phyloP scores from a whole-genome alignment of 2,888 invertebrate species.

The Drosophila macrospina region DNA sequence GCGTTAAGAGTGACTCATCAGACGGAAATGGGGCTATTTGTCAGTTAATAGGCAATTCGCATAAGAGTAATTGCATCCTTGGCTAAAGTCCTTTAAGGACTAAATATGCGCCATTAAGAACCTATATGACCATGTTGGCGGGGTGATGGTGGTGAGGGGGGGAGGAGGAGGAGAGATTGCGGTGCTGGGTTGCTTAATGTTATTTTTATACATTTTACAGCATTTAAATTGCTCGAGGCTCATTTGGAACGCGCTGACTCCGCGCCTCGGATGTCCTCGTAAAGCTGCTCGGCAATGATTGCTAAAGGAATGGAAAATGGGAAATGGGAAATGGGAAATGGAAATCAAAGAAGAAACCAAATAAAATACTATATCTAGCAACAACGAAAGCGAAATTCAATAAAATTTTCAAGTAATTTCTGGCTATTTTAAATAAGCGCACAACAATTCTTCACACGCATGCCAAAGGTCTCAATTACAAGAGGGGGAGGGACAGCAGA shows the following conservation, averaged over 20 bases:
- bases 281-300: constrained; percentile 51
- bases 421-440: constrained; percentile 51
- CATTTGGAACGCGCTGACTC: constrained; percentile 66
- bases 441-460: constrained; percentile 46
- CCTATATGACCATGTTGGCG: background rate
- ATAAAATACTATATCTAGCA: constrained; percentile 38
- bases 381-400: constrained; percentile 56
- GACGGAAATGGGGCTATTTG: constrained; percentile 51
- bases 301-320: constrained; percentile 3
- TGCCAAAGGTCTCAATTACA: constrained; percentile 71
- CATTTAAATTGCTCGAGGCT: constrained; percentile 73
- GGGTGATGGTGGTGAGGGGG: too few species aligned
- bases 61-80: constrained; percentile 73
- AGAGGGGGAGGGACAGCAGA: background rate
- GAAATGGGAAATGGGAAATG: background rate
- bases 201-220: constrained; percentile 65
- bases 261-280: constrained; percentile 38
- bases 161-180: background rate
- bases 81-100: constrained; percentile 46
- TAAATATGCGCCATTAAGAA: constrained; percentile 38
- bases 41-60: constrained; percentile 75
- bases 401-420: constrained; percentile 67
- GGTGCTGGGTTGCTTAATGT: constrained; percentile 45
- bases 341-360: constrained; percentile 7
- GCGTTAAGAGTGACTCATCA: constrained; percentile 75